Evolutionary conservation across 1,140 invertebrate species (phyloP).

Genomic region (Bemisia tabaci): DNA sequence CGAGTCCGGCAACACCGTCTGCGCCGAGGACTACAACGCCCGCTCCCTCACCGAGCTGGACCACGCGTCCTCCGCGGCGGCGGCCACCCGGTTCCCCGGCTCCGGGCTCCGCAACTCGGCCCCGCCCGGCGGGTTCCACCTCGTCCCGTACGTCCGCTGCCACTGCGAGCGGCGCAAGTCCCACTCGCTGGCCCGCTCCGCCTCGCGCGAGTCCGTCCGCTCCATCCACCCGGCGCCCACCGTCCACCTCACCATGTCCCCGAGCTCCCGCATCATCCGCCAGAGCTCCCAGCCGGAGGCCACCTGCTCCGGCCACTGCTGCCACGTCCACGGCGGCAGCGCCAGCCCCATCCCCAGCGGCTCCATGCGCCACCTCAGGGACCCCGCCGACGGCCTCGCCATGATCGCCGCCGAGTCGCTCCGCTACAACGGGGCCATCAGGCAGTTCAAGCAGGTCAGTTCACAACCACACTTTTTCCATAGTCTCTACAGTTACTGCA

Average conservation of each 20-base stretch:
- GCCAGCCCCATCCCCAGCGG: slow-evolving; percentile 33
- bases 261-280: slow-evolving; percentile 60
- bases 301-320: slow-evolving; percentile 24
- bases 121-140: slow-evolving; percentile 17
- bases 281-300: slow-evolving; percentile 82
- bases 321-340: slow-evolving; percentile 31
- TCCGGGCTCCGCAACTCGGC: slow-evolving; percentile 41
- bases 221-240: slow-evolving; percentile 43
- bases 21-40: slow-evolving; percentile 26
- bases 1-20: slow-evolving; percentile 43
- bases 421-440: slow-evolving; percentile 88
- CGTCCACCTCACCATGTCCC: slow-evolving; percentile 52
- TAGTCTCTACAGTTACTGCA: too few species aligned
- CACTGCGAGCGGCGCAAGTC: slow-evolving; percentile 30
- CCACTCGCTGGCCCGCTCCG: slow-evolving; percentile 28
- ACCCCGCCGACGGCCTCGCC: slow-evolving; percentile 75
- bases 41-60: slow-evolving; percentile 28
- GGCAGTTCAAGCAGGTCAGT: slow-evolving; percentile 88
- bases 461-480: too few species aligned
- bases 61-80: slow-evolving; percentile 44
- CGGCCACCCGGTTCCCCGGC: slow-evolving; percentile 73
- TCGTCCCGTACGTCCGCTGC: slow-evolving; percentile 10
- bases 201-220: slow-evolving; percentile 44
- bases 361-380: slow-evolving; percentile 66
- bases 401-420: slow-evolving; percentile 94